Conservation (phyloP, 2,888 invertebrate species). For the Polymixis lichenea region DNA sequence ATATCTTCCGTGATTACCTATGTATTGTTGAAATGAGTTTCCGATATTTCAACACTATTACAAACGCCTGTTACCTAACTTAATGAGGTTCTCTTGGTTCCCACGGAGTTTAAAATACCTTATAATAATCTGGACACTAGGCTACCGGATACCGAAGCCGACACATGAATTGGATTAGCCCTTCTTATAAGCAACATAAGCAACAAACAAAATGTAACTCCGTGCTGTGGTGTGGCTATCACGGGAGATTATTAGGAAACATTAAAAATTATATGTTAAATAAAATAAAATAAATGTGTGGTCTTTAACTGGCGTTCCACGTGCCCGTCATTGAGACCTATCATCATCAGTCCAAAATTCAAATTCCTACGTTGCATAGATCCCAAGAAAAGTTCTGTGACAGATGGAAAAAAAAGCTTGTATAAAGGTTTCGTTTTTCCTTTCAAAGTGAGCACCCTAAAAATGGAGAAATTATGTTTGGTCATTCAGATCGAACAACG, state of each 20-base stretch:
- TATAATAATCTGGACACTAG: conserved; percentile 40
- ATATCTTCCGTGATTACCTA: background rate
- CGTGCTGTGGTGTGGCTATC: background rate
- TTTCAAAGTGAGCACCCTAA: background rate
- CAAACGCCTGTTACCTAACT: background rate
- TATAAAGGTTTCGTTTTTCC: background rate
- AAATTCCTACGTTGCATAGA: background rate
- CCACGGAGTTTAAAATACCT: conserved; percentile 43
- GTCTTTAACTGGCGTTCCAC: background rate
- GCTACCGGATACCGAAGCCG: conserved; percentile 47
- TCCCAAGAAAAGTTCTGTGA: background rate
- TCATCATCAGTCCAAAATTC: background rate
- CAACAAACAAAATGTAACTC: conserved; percentile 19
- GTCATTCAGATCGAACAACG: background rate
- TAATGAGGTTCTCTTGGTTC: conserved; percentile 2
- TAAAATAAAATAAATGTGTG: no score
- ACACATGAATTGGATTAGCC: conserved; percentile 50
- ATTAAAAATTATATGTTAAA: background rate
- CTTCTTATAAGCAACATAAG: conserved; percentile 38
- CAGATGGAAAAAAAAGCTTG: background rate
- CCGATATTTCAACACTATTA: background rate
- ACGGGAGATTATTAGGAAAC: background rate
- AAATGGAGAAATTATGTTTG: background rate
- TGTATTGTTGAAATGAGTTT: background rate
- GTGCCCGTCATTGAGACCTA: background rate